Base-by-base conservation (phyloP, 2,797 vertebrate species). In the Amniataba percoides region DNA sequence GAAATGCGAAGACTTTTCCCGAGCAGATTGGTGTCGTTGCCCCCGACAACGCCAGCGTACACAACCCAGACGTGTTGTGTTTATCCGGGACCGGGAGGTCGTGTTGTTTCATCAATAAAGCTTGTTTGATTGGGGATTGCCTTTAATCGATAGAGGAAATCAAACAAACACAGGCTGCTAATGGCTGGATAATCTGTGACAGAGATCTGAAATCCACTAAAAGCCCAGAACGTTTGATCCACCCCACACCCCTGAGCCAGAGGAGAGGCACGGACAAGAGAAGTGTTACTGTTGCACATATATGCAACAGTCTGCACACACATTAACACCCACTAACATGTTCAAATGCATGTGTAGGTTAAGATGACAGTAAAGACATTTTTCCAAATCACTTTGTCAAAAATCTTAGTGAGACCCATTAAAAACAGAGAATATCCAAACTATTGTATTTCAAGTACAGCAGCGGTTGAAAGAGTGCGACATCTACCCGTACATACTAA, bases 121-220 rank as follows among this genome's bases (percentile, higher is more conserved):
- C 75, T 60, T 94, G 92, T 96, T 95, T 94, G 93, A 93, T 92
- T 64, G 82, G 77, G 90, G 94, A 94, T 94, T 85, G 79, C 66
- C 79, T 91, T 87, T 87, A 79, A 94, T 96, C 88, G 77, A 95
- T 94, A 59, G 81, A 82, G 73, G 82, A 84, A 89, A 90, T 90
- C 91, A 94, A 91, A 95, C 89, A 92, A 90, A 93, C 88, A 89
- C 57, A 75, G 72, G 27, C 62, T 9, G 71, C 87, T 94, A 94
- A 95, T 93, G 83, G 92, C 74, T 62, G 88, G 85, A 91, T 91
- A 87, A 91, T 92, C 89, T 70, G 82, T 83, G 88, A 92, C 90
- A 86, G 79, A 86, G 83, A 85, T 83, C 60, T 70, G 55, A 83
- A 83, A 88, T 84, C 80, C 76, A 63, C 80, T 76, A 74, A 87